These are phyloP conservation scores for Parotia lawesii DNA, from an alignment of 2,113 vertebrate species.

Conservation along the genomic window DNA sequence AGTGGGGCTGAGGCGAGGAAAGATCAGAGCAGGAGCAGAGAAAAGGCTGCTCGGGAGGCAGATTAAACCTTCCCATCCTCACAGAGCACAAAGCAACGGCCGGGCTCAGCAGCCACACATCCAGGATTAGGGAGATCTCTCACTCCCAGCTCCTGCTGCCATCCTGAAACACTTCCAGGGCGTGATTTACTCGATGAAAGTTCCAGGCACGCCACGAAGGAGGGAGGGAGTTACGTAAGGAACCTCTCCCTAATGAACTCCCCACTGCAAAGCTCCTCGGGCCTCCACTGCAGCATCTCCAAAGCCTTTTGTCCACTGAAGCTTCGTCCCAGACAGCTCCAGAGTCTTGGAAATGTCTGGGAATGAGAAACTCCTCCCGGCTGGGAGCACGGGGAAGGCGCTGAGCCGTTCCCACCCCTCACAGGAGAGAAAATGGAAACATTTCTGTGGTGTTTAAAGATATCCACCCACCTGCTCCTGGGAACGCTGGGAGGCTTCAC, in stretches of 20 bases:
- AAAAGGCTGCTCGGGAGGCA: background rate
- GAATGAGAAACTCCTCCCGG: background rate
- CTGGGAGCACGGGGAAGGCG: too few species aligned
- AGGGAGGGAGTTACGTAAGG: background rate
- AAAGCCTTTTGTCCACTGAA: background rate
- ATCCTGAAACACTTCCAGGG: background rate
- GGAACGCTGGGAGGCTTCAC: background rate
- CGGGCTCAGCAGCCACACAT: background rate
- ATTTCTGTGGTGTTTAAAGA: background rate
- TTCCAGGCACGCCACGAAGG: background rate
- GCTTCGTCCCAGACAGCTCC: background rate
- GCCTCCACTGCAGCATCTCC: background rate
- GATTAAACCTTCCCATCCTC: background rate
- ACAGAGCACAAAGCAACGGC: background rate
- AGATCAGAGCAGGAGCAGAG: conserved; percentile 4
- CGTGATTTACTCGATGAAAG: background rate
- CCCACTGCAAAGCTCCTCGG: background rate
- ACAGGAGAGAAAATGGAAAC: background rate
- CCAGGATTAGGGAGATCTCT: background rate
- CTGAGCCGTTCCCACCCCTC: background rate
- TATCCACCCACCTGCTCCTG: background rate
- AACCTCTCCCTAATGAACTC: background rate
- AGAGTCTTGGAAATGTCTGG: background rate
- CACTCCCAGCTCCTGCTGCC: background rate
- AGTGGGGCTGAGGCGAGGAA: background rate